Evolutionary conservation across 2,797 vertebrate species (phyloP).

Genomic region (Anguilla megastoma): DNA sequence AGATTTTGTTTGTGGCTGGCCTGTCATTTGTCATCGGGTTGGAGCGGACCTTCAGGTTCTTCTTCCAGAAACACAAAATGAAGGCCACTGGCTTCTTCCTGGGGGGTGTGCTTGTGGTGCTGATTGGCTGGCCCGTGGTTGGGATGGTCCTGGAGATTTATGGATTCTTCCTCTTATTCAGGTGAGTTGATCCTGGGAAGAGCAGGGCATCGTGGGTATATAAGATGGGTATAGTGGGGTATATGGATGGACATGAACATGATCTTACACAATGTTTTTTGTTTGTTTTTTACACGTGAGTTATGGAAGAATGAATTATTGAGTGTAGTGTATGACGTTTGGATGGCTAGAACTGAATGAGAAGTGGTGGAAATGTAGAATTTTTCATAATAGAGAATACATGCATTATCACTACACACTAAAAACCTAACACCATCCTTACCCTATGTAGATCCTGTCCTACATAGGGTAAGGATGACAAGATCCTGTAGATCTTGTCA

Average conservation of each 20-base stretch:
- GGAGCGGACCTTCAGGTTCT: constrained; percentile 96
- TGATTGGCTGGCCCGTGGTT: constrained; percentile 93
- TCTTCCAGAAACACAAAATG: constrained; percentile 98
- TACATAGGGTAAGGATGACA: too few relatives aligned
- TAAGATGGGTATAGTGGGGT: background rate
- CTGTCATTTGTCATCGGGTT: constrained; percentile 94
- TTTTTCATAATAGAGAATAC: background rate
- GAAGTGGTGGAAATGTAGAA: background rate
- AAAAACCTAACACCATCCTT: too few relatives aligned
- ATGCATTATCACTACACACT: background rate
- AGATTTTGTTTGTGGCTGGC: constrained; percentile 97
- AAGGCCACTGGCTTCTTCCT: constrained; percentile 96
- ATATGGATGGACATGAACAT: background rate
- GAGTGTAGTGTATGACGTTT: background rate
- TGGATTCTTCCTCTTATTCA: constrained; percentile 96
- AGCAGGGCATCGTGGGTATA: background rate
- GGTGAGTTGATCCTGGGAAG: constrained; percentile 67
- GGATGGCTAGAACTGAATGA: background rate
- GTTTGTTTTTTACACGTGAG: constrained; percentile 11
- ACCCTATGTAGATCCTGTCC: too few relatives aligned
- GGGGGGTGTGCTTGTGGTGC: constrained; percentile 92
- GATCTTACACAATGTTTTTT: background rate
- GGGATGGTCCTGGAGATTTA: constrained; percentile 95
- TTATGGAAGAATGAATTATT: background rate
- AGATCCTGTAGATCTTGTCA: too few relatives aligned